Evolutionary conservation across 2,113 vertebrate species (phyloP), one percentile per base, ranked within the genome.

Genomic region (Hoplias malabaricus): DNA sequence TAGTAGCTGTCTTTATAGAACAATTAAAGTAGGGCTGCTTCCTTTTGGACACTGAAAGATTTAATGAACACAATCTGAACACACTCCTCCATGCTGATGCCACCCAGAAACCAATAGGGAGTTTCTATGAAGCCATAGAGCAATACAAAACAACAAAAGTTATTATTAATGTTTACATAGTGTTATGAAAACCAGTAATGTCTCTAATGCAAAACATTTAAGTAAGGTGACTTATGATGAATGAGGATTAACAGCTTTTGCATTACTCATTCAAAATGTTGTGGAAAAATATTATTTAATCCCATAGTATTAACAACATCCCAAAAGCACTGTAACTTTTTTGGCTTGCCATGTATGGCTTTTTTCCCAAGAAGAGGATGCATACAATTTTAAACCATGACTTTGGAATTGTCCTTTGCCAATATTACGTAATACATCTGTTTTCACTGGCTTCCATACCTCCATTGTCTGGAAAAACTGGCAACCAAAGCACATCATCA

Each of bases 401-500:
- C 43, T 71, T 54, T 50, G 54, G 73, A 69, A 76, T 80, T 71
- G 53, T 31, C 31, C 38, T 34, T 43, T 25, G 40, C 43, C 72
- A 78, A 38, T 14, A 54, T 65, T 70, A 69, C 82, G 40, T n/a
- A 63, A 79, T 43, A 48, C 61, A 75, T 50, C 46, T 76, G 82
- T 71, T 77, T 31, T 21, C 78, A 19, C 62, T 78, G 56, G 42
- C 56, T 42, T 57, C 16, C 53, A 38, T 27, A 36, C 73, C 53
- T 38, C 33, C 43, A 56, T 56, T 42, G 66, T 77, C 63, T 50
- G 33, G n/a, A 61, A 40, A 71, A 11, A 72, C 29, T 53, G 43
- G 27, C 23, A 36, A 53, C 34, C 12, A 16, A 57, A 2, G 54
- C 54, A 33, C 12, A 5, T 34, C 7, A 57, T 7, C 19, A 12